Conservation (phyloP, 2,888 invertebrate species). For the Gortyna flavago region DNA sequence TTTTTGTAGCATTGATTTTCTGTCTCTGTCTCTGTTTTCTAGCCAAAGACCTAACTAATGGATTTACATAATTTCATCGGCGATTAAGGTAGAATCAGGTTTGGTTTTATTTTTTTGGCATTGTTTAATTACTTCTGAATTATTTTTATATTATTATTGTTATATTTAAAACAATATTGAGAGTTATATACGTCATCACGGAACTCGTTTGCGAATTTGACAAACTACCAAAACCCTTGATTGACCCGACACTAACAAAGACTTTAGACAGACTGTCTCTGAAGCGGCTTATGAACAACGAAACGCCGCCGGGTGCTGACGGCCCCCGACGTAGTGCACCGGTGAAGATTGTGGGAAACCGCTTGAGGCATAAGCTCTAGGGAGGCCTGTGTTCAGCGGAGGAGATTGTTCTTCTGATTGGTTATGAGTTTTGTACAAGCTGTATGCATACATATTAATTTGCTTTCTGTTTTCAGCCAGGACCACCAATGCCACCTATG, state of each 20-base stretch:
- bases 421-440: neutral
- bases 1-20: neutral
- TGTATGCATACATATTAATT: neutral
- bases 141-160: no score
- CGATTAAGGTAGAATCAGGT: neutral
- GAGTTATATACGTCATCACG: neutral
- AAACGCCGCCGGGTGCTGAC: no score
- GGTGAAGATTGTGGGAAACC: neutral
- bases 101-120: neutral
- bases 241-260: neutral
- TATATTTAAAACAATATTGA: neutral
- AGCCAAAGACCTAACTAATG: neutral
- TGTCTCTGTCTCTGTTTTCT: neutral
- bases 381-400: neutral
- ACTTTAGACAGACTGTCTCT: neutral
- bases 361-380: no score
- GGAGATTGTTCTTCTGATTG: neutral
- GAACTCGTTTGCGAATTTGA: neutral
- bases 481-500: constrained; percentile 81
- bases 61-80: neutral
- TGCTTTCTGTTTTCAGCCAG: constrained; percentile 71
- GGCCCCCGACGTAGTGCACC: neutral
- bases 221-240: neutral
- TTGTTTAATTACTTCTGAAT: neutral
- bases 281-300: neutral